Evolutionary conservation across 2,797 vertebrate species (phyloP).

Genomic region (Betta splendens): DNA sequence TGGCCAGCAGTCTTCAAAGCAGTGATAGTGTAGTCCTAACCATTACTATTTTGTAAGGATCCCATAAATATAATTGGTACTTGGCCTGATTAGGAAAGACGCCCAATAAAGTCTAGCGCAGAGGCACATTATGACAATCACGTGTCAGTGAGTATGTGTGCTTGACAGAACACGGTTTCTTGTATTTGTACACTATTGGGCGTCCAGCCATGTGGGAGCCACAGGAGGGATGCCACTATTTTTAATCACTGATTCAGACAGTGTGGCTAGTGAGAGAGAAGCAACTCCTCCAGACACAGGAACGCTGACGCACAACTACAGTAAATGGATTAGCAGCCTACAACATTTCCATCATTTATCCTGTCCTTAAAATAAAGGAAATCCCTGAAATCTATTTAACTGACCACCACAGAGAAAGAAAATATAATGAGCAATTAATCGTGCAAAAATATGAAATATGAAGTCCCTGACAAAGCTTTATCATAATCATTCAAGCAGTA

Average conservation of each 20-base stretch:
- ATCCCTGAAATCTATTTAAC: background rate
- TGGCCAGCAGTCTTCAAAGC: slow-evolving; percentile 46
- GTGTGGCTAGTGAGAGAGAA: slow-evolving; percentile 23
- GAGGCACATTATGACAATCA: slow-evolving; percentile 50
- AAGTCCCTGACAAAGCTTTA: background rate
- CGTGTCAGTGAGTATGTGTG: background rate
- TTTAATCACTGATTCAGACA: slow-evolving; percentile 65
- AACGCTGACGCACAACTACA: slow-evolving; percentile 39
- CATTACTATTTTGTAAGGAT: slow-evolving; percentile 37
- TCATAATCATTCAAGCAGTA: background rate
- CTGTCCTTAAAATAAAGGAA: background rate
- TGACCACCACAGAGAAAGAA: background rate
- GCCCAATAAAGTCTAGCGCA: slow-evolving; percentile 26
- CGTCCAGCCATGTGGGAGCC: slow-evolving; percentile 47
- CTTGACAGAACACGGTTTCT: slow-evolving; percentile 37
- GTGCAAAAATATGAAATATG: background rate
- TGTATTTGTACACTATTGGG: slow-evolving; percentile 38
- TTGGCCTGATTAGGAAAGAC: slow-evolving; percentile 48
- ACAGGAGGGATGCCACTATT: slow-evolving; percentile 58
- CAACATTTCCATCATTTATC: slow-evolving; percentile 17
- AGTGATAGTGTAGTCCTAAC: slow-evolving; percentile 42
- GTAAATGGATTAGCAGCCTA: slow-evolving; percentile 42
- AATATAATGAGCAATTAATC: background rate
- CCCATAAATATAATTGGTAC: slow-evolving; percentile 50
- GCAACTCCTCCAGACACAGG: slow-evolving; percentile 23